phyloP scores from a whole-genome alignment of 2,888 invertebrate species.

The Drosophila cognata region DNA sequence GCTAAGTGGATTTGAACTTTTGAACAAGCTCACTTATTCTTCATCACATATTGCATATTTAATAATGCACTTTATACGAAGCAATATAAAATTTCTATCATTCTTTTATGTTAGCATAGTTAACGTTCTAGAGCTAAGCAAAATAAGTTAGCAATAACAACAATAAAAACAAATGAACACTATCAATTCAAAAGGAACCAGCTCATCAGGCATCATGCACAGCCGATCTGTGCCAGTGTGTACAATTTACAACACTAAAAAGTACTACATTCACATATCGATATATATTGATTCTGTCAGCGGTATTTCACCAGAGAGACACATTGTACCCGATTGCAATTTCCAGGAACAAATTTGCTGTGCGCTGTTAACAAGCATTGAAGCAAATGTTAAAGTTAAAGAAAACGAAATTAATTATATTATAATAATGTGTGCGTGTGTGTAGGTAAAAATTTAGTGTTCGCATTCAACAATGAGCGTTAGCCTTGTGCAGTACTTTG shows the following conservation, averaged over 20 bases:
- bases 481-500: conserved; percentile 81
- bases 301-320: conserved; percentile 29
- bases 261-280: background rate
- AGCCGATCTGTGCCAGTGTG: conserved; percentile 31
- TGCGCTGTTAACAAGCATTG: conserved; percentile 1
- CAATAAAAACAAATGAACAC: conserved; percentile 7
- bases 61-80: background rate
- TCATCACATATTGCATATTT: background rate
- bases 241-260: conserved; percentile 25
- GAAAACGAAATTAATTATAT: background rate
- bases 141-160: background rate
- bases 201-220: conserved; percentile 2
- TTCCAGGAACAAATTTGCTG: background rate
- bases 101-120: background rate
- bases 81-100: background rate
- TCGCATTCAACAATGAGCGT: conserved; percentile 57
- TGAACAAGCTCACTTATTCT: conserved; percentile 24
- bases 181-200: conserved; percentile 4
- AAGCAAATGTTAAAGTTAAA: conserved; percentile 4
- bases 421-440: conserved; percentile 2
- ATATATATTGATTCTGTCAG: conserved; percentile 8
- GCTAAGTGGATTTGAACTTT: conserved; percentile 16
- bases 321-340: conserved; percentile 22
- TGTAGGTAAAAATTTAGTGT: background rate
- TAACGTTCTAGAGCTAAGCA: background rate